Evolutionary conservation across 2,888 invertebrate genomes (phyloP).

Genomic region (Drosophila ochracea): DNA sequence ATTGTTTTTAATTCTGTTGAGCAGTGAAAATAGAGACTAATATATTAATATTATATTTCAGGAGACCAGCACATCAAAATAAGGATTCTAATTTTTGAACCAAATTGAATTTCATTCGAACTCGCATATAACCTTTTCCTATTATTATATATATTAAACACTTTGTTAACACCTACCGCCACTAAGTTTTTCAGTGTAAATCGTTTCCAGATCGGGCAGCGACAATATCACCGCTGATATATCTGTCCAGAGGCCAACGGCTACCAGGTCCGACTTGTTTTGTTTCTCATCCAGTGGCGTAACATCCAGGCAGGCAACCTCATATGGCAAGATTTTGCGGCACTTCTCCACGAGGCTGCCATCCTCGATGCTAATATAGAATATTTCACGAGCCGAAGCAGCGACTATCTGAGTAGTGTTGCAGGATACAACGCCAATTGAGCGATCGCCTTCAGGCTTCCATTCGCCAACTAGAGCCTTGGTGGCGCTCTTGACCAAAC

Average conservation of each 20-base stretch:
- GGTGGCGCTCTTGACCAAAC: conserved; percentile 89
- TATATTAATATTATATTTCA: background rate
- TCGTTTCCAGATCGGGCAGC: conserved; percentile 91
- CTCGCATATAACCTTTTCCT: background rate
- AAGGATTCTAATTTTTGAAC: background rate
- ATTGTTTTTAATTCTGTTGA: background rate
- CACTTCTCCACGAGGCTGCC: conserved; percentile 88
- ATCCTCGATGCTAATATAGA: conserved; percentile 91
- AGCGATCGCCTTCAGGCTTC: conserved; percentile 90
- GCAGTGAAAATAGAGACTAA: background rate
- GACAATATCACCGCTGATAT: conserved; percentile 95
- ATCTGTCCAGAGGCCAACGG: conserved; percentile 98
- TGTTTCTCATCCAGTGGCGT: conserved; percentile 90
- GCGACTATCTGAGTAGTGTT: conserved; percentile 91
- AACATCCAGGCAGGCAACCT: conserved; percentile 98
- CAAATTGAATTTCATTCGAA: background rate
- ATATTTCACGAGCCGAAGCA: conserved; percentile 95
- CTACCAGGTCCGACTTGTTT: conserved; percentile 90
- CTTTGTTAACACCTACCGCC: conserved; percentile 87
- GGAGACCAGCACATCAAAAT: background rate
- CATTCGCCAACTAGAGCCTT: conserved; percentile 90
- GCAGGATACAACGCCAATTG: conserved; percentile 95
- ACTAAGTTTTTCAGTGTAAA: conserved; percentile 94
- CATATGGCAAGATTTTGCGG: conserved; percentile 93
- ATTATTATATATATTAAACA: background rate